These are phyloP conservation scores for Baronia brevicornis DNA, from an alignment of 2,888 invertebrate genomes.

Conservation along the genomic window DNA sequence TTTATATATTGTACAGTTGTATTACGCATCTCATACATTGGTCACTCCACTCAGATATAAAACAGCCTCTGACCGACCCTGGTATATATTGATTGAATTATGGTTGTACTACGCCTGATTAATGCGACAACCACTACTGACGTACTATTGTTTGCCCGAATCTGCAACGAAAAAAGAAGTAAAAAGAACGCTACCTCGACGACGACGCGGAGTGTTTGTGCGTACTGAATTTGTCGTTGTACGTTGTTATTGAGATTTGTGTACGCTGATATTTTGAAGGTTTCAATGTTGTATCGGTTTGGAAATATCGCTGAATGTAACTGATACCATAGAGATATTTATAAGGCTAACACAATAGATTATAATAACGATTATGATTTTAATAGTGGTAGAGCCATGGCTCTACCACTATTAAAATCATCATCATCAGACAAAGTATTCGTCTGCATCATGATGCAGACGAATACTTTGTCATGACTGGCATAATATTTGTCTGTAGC, in stretches of 20 bases:
- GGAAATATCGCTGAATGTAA: no score
- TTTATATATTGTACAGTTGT: constrained; percentile 6
- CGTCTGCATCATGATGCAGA: no score
- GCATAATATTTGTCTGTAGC: no score
- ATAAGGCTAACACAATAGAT: no score
- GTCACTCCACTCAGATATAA: constrained; percentile 56
- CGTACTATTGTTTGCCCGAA: constrained; percentile 67
- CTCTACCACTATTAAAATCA: no score
- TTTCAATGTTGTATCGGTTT: no score
- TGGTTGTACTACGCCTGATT: constrained; percentile 70
- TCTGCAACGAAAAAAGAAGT: constrained; percentile 62
- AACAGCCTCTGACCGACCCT: constrained; percentile 44
- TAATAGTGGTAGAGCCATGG: no score
- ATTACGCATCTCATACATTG: constrained; percentile 40
- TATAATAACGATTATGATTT: no score
- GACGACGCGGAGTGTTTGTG: constrained; percentile 39
- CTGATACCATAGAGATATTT: no score
- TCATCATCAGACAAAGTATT: no score
- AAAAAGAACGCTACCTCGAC: constrained; percentile 29
- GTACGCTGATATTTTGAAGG: no score
- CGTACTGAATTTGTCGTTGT: constrained; percentile 25
- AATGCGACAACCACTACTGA: constrained; percentile 70
- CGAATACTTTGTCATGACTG: no score
- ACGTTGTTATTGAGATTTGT: constrained; percentile 9
- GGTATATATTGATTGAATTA: constrained; percentile 64